Conservation (phyloP, 2,888 invertebrate species). For the Polymixis lichenea region DNA sequence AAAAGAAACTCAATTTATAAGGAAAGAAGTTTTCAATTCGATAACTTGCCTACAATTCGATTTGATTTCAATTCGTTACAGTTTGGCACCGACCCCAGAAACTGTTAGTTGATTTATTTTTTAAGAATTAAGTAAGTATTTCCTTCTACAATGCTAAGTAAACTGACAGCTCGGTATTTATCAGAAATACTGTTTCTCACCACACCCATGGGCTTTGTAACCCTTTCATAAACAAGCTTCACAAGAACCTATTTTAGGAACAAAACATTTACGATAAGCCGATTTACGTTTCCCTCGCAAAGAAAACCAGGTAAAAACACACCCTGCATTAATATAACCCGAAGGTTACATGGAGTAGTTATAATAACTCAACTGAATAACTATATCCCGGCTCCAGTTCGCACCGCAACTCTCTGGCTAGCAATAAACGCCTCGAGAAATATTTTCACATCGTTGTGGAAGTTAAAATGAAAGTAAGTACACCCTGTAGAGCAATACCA, state of each 20-base stretch:
- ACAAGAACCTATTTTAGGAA: slow-evolving; percentile 21
- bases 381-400: slow-evolving; percentile 68
- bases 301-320: slow-evolving; percentile 50
- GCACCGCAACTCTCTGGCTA: slow-evolving; percentile 83
- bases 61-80: slow-evolving; percentile 42
- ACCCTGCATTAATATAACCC: slow-evolving; percentile 54
- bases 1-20: not conserved
- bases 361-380: slow-evolving; percentile 71
- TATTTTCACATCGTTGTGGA: slow-evolving; percentile 90
- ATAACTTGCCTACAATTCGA: slow-evolving; percentile 25
- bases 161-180: not conserved
- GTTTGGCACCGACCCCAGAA: slow-evolving; percentile 39
- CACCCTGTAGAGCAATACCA: slow-evolving; percentile 86
- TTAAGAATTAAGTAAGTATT: not conserved
- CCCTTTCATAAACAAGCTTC: slow-evolving; percentile 32
- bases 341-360: slow-evolving; percentile 66
- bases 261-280: slow-evolving; percentile 36
- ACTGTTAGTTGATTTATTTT: slow-evolving; percentile 20
- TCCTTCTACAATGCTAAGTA: not conserved
- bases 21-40: slow-evolving; percentile 13
- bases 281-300: slow-evolving; percentile 25
- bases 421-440: slow-evolving; percentile 88
- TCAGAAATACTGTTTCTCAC: not conserved
- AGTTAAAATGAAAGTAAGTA: slow-evolving; percentile 90
- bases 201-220: not conserved